These are phyloP conservation scores for Calephelis perditalis DNA, from an alignment of 2,888 invertebrate species.

Conservation along the genomic window DNA sequence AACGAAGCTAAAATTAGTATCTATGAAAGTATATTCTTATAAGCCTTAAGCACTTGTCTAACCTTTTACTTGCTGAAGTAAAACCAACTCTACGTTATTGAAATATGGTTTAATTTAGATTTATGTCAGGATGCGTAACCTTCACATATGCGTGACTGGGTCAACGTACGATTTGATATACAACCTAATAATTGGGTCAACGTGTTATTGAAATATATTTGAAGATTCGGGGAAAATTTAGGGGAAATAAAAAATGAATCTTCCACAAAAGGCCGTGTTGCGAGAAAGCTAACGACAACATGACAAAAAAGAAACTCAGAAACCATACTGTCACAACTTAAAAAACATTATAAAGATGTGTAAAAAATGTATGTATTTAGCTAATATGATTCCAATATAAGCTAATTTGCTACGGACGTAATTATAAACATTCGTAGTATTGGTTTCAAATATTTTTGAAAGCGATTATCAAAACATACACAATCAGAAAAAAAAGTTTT, in stretches of 20 bases:
- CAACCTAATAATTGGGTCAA: conserved; percentile 32
- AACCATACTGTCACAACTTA: no score
- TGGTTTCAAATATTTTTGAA: no score
- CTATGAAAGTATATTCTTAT: conserved; percentile 8
- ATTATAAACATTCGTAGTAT: no score
- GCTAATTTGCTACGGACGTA: no score
- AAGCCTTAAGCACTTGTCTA: conserved; percentile 18
- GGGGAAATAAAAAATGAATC: neutral
- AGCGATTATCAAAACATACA: no score
- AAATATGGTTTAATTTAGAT: conserved; percentile 33
- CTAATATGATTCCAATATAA: no score
- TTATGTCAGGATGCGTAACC: conserved; percentile 41
- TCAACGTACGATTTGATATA: conserved; percentile 46
- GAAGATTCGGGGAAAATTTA: neutral
- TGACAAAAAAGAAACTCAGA: no score
- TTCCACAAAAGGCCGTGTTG: no score
- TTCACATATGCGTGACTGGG: conserved; percentile 53
- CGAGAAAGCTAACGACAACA: no score
- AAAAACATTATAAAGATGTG: no score
- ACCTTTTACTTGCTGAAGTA: conserved; percentile 2
- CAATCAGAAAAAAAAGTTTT: no score
- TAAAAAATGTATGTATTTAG: no score
- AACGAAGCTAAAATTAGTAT: conserved; percentile 4
- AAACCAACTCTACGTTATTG: conserved; percentile 30
- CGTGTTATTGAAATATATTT: conserved; percentile 17